phyloP scores from a whole-genome alignment of 2,888 invertebrate genomes.

The Ceraclea dissimilis region DNA sequence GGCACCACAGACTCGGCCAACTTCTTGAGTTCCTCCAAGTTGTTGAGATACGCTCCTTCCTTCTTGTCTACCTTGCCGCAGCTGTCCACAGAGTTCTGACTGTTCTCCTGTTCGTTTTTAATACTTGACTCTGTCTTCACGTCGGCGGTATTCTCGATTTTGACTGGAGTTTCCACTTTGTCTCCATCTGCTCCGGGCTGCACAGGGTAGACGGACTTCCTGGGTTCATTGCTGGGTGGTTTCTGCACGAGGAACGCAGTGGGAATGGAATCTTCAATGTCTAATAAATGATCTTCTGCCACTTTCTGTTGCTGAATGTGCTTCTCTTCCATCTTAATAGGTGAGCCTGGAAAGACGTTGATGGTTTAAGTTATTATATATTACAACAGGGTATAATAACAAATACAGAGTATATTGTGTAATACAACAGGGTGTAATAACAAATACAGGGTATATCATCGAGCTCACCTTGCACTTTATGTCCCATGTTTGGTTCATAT shows the following conservation, averaged over 20 bases:
- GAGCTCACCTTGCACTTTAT: conserved; percentile 42
- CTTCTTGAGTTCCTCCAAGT: conserved; percentile 43
- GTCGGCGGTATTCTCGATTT: conserved; percentile 37
- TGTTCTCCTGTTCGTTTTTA: conserved; percentile 26
- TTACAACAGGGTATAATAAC: background rate
- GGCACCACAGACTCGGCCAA: conserved; percentile 45
- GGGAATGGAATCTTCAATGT: conserved; percentile 50
- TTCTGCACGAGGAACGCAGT: conserved; percentile 48
- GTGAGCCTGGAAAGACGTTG: conserved; percentile 35
- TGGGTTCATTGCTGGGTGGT: conserved; percentile 31
- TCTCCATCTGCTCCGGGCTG: conserved; percentile 43
- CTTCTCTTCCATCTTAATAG: conserved; percentile 50
- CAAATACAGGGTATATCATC: too few relatives aligned
- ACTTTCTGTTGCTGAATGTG: conserved; percentile 45
- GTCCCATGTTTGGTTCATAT: conserved; percentile 45
- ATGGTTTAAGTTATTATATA: background rate
- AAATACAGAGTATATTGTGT: background rate
- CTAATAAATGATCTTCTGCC: conserved; percentile 44
- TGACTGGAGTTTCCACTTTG: conserved; percentile 42
- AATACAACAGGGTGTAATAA: background rate
- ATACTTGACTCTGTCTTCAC: conserved; percentile 34
- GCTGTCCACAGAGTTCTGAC: conserved; percentile 33
- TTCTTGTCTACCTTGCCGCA: conserved; percentile 38
- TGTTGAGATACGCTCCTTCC: conserved; percentile 30
- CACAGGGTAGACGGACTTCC: conserved; percentile 31